Evolutionary conservation across 2,113 vertebrate genomes (phyloP), one percentile per base, ranked within the genome.

Genomic region (Corythaixoides concolor): DNA sequence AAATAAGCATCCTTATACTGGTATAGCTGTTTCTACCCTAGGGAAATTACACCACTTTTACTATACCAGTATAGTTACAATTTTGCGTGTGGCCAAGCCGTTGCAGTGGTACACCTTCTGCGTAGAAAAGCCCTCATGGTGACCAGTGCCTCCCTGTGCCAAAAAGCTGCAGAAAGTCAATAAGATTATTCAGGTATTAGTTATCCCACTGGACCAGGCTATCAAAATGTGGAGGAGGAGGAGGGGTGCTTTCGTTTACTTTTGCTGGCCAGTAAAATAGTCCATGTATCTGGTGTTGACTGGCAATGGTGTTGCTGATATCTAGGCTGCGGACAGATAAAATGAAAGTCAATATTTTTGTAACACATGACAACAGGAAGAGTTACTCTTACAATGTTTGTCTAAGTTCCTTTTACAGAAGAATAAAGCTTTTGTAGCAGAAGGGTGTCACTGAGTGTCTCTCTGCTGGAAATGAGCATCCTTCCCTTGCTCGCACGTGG

Each of bases 41-140:
- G 59, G 59, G 92, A 95, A 90, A 83, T 77, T 15, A 63, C 19
- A 21, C 59, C 24, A n/a, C 70, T 96, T 95, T 88, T 95, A 64
- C 53, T 88, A 6, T 78, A 60, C 30, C 39, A 12, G 14, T 47
- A 8, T n/a, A 86, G 56, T 30, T 68, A 67, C 41, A 74, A 23
- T 76, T 89, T 8, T 80, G 75, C 41, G 37, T 95, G 85, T 10
- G 28, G 63, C 68, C 59, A 59, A 60, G 37, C 28, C 93, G 78
- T 77, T 2, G 1, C 76, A 67, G 59, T 24, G 37, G 72, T 33
- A 59, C 7, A 6, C 37, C 47, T 69, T 69, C 73, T 13, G 15
- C 72, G 24, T 17, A 90, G 64, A 63, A 92, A 74, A 92, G 12
- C 21, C 47, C 33, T 88, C 30, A 11, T 8, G 47, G 55, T 5